Base-by-base conservation (phyloP, 2,113 vertebrate genomes). In the Boleophthalmus pectinirostris region DNA sequence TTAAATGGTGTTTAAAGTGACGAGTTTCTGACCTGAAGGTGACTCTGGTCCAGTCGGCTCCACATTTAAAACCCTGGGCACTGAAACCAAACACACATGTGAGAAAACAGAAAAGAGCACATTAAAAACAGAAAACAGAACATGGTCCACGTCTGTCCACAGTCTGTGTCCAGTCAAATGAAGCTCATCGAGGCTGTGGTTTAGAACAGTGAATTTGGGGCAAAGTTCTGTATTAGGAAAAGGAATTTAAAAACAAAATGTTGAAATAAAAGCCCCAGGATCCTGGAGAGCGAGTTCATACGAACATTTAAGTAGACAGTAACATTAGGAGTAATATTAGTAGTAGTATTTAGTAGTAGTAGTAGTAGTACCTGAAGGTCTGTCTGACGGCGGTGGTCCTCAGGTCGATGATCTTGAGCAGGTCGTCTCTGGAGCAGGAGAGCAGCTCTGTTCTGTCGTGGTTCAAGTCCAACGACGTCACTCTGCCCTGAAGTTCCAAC, bases 1-100 rank as follows among this genome's bases (percentile, higher is more conserved):
- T n/a, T n/a, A n/a, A n/a, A 29, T 2, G 29, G 29, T 29, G 29
- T 29, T 29, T n/a, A n/a, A n/a, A 4, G 5, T 0, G 47, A 49
- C 1, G 15, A 5, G 53, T 23, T 12, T 84, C 93, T 89, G 78
- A 99, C 98, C 98, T 99, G 93, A 97, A 99, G 9, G 96, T 95
- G 3, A 96, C 97, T 91, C 98, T 94, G 0, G 96, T 99, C 96
- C 97, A 99, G 75, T 99, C 98, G 2, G 97, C 96, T 66, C 97
- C 97, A 53, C 98, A 99, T 85, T 99, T 99, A 90, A 99, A 99
- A 35, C 97, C 96, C 35, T 94, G 94, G 15, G 96, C 95, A 8
- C 97, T 99, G 61, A 51, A 76, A 1, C 58, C 1, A 78, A 20
- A 69, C 3, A 63, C 0, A 74, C 56, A 56, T 0, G 29, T 1